Base-by-base conservation (phyloP, 2,888 invertebrate genomes). In the Zygothrica quintamaculata region DNA sequence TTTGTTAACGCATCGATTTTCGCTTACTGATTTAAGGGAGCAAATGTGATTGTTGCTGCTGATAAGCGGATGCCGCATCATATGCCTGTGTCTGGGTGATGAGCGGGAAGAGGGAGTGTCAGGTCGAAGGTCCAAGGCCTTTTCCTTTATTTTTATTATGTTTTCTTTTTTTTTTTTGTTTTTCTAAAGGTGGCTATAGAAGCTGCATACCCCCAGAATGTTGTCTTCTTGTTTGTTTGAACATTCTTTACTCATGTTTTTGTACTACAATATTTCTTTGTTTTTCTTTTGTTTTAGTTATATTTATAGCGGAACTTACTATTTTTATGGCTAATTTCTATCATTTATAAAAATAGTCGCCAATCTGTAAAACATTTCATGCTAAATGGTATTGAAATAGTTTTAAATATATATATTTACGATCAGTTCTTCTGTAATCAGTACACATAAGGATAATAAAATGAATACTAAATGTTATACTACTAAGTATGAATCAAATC, bases 1-100 rank as follows among this genome's bases (percentile, higher is more conserved):
- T 65, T 65, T 42, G 26, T 46, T 64, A 33, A 43, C 50, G 40
- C 46, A 84, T 80, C 72, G 85, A 76, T 82, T 82, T 81, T 74
- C 62, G 71, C 85, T 61, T 69, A 61, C 37, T 53, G 52, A 60
- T 48, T 31, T 47, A 40, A 57, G 60, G 50, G 64, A 75, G 59
- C 60, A 57, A 60, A 69, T 42, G 39, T 37, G 80, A 85, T 82
- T 55, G 33, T 26, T 39, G 44, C 1, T 13, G 31, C 69, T 74
- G 80, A 81, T 81, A 81, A 84, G 74, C 31, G 33, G 15, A 8
- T 44, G 18, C 9, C 61, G 47, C 50, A 59, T 53, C 37, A 34
- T 47, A 55, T 33, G 22, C 29, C 16, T 9, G 26, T 15, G 18
- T 16, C n/a, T 40, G 15, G 15, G 7, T 11, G 16, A 8, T 4